Conservation (phyloP, 2,888 invertebrate genomes). For the Anthophora plumipes region DNA sequence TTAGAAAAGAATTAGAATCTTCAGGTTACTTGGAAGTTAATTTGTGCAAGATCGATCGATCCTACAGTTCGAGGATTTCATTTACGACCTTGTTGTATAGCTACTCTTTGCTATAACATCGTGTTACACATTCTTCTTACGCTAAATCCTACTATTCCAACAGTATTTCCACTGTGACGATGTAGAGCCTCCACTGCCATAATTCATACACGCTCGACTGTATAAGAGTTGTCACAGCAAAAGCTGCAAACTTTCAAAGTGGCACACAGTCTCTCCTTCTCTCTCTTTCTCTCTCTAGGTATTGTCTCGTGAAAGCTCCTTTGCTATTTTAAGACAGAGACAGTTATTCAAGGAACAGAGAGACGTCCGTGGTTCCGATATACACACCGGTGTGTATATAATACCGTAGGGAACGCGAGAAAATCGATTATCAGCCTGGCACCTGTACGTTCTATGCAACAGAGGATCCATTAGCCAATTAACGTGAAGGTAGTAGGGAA, state of each 20-base stretch:
- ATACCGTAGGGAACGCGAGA: not conserved
- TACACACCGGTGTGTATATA: no score
- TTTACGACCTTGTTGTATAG: no score
- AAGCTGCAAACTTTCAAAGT: not conserved
- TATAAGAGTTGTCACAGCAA: not conserved
- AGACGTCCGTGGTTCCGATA: no score
- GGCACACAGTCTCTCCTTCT: not conserved
- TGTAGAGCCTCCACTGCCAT: not conserved
- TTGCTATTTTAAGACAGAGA: conserved; percentile 2
- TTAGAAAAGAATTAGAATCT: no score
- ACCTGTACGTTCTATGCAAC: conserved; percentile 15
- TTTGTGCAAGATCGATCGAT: no score
- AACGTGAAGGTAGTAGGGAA: conserved; percentile 28
- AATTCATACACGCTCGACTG: not conserved
- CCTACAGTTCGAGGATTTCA: no score
- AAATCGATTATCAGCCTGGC: conserved; percentile 36
- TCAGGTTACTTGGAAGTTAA: no score
- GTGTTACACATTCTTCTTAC: no score
- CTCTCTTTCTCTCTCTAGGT: no score
- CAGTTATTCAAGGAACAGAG: not conserved
- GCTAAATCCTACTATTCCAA: no score
- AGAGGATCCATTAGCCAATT: conserved; percentile 48
- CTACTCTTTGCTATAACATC: no score
- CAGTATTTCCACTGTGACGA: no score
- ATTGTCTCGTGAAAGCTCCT: not conserved